Evolutionary conservation across 2,888 invertebrate species (phyloP), one percentile per base, ranked within the genome.

Genomic region (Capitulum mitella): DNA sequence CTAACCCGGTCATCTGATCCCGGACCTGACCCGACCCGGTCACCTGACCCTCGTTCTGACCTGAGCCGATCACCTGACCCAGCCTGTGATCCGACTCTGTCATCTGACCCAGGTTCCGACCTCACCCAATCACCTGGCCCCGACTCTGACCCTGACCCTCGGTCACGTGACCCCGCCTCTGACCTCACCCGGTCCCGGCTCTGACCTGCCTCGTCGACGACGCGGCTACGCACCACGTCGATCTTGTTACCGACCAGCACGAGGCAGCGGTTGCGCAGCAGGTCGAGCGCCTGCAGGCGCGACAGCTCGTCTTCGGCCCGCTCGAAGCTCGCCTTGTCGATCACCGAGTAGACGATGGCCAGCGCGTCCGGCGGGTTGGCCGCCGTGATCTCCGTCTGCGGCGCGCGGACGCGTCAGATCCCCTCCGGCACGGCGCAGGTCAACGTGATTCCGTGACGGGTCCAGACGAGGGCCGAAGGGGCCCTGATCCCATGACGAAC

Each of bases 341-440:
- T 93, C 83, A 95, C 95, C 12, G 95, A 95, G 87, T 94, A 97
- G 84, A 96, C 91, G 78, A 96, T 90, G 64, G 96, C 89, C 86
- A 93, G 95, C 16, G 94, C 95, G 85, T 95, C 93, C 0, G 92
- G 92, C 2, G 92, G 91, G 82, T 90, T 89, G 1, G 87, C 85
- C 70, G 90, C 88, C 84, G 93, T 92, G 82, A 93, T 89, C 85
- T 92, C 91, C 82, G 92, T 91, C 93, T 94, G 87, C 34, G 80
- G 74, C 85, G 84, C 19, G 19, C 26, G 14, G 29, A 22, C 34
- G 16, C 29, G 22, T 80, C 54, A 32, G n/a, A n/a, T n/a, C n/a
- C n/a, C n/a, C n/a, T n/a, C n/a, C n/a, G n/a, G n/a, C n/a, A n/a
- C n/a, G n/a, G n/a, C n/a, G n/a, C n/a, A n/a, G n/a, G n/a, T n/a